Base-by-base conservation (phyloP, 1,140 invertebrate species). In the Sycobia sp. region DNA sequence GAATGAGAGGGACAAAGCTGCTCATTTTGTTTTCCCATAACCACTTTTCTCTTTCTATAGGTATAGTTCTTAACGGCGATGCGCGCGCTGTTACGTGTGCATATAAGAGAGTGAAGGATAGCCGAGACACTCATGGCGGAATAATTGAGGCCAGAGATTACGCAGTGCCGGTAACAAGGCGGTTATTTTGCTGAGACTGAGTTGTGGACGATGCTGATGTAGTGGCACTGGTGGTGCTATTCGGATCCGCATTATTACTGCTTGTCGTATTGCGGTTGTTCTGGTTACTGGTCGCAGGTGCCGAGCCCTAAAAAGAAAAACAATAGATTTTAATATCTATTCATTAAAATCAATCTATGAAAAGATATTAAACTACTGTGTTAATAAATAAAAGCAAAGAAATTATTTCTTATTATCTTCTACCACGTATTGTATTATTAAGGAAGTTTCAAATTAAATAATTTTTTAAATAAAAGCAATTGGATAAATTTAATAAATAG, bases 81-180 rank as follows among this genome's bases (percentile, higher is more conserved):
- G n/a, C 56, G 51, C 62, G 58, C 34, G 49, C 58, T 44, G 16
- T 27, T 27, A 27, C 16, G 23, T 38, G 39, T 32, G 43, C 20
- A 25, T 53, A 11, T 41, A 61, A 27, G 25, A 47, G 34, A 38
- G 8, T 32, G 51, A 53, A 49, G 16, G 43, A 55, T 29, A 62
- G 39, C 46, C 41, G 62, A 51, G 61, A 36, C 16, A 54, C 41
- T 46, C 38, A 57, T 61, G 36, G 53, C 34, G 41, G 5, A 25
- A 68, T 34, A 41, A 43, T 7, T 43, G 9, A 61, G 25, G 51
- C 50, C 23, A 55, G 41, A 41, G 66, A 71, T 74, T 77, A 79
- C 73, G 76, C 76, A 18, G 73, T 75, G 58, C 76, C 78, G 51
- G 73, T 75, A 41, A 78, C 73, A 23, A 80, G 72, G 61, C 77